A percentile compares a stretch with the other conserved stretches of the same genome.
These are phyloP conservation scores for Hapalemur alaotrensis DNA, from an alignment of 2,797 vertebrate genomes.

Conservation along the genomic window DNA sequence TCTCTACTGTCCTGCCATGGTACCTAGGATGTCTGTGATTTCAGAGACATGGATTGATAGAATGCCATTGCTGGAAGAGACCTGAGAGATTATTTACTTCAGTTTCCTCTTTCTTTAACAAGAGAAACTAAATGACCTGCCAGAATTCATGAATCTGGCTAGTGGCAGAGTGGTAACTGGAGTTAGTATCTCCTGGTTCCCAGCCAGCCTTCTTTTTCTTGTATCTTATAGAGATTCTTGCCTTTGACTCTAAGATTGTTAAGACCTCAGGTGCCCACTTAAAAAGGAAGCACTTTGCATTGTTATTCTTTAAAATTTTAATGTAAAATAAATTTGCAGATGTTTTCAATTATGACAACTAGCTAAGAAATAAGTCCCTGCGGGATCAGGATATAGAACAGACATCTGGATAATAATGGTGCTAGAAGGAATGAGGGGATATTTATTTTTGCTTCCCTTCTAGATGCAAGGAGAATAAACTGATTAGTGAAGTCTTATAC, in stretches of 20 bases:
- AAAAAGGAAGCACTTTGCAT: background rate
- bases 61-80: background rate
- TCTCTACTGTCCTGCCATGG: background rate
- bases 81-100: background rate
- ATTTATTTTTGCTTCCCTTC: conserved; percentile 15
- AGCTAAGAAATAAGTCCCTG: background rate
- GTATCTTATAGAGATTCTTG: background rate
- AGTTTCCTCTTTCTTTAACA: background rate
- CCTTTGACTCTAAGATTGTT: background rate
- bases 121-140: background rate
- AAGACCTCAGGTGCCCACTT: background rate
- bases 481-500: background rate
- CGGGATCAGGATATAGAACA: background rate
- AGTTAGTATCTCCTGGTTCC: background rate
- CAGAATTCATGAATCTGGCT: background rate
- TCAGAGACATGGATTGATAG: background rate
- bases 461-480: background rate
- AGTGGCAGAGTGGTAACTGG: background rate
- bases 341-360: conserved; percentile 36
- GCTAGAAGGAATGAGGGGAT: background rate
- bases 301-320: conserved; percentile 2
- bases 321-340: conserved; percentile 29
- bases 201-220: background rate
- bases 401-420: background rate
- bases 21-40: background rate